Evolutionary conservation across 2,113 vertebrate genomes (phyloP).

Genomic region (Gobiocypris rarus): DNA sequence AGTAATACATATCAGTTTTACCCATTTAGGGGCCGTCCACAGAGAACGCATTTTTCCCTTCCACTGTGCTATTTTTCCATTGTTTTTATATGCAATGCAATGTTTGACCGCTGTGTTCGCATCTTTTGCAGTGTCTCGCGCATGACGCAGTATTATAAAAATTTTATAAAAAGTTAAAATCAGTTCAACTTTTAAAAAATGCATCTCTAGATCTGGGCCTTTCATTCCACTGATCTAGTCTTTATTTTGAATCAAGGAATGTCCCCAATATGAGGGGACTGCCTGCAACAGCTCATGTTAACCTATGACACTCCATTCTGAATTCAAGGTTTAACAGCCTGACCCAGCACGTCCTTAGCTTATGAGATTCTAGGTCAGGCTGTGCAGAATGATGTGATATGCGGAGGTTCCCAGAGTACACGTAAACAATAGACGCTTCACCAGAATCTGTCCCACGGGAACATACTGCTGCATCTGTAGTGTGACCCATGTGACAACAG

Average conservation of each 20-base stretch:
- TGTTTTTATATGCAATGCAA: no score
- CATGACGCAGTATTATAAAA: no score
- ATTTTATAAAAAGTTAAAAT: no score
- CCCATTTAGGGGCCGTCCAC: neutral
- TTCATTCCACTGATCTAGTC: neutral
- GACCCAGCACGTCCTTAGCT: neutral
- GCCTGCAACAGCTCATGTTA: slow-evolving; percentile 2
- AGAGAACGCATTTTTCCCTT: no score
- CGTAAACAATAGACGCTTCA: slow-evolving; percentile 40
- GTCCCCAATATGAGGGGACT: neutral
- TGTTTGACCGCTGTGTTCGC: no score
- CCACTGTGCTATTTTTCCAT: no score
- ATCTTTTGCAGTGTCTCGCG: no score
- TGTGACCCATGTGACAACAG: neutral
- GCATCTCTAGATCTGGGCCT: no score
- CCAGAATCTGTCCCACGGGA: slow-evolving; percentile 32
- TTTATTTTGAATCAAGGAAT: neutral
- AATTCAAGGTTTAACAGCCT: neutral
- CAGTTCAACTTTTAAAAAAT: no score
- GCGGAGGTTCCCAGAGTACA: slow-evolving; percentile 42
- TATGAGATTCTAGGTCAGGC: slow-evolving; percentile 29
- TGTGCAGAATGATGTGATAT: neutral
- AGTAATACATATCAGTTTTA: neutral
- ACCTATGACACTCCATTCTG: neutral
- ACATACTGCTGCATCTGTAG: slow-evolving; percentile 42